phyloP scores from a whole-genome alignment of 2,888 invertebrate species.

The Chaitophorus viminalis region DNA sequence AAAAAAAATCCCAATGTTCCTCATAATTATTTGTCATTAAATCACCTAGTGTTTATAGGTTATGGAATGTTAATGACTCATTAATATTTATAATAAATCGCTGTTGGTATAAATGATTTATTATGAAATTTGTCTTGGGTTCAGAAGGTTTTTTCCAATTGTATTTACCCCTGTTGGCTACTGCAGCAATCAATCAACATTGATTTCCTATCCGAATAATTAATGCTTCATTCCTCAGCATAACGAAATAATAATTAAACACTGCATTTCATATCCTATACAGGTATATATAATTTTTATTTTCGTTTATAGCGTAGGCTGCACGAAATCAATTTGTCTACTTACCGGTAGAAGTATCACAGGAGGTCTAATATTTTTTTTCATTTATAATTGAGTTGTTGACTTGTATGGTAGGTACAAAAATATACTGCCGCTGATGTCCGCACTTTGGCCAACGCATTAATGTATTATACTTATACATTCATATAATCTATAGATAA shows the following conservation, averaged over 20 bases:
- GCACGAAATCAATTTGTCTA: constrained; percentile 54
- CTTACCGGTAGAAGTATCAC: not conserved
- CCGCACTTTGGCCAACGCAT: not conserved
- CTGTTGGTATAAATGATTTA: constrained; percentile 53
- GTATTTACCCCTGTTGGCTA: constrained; percentile 34
- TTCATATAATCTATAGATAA: not conserved
- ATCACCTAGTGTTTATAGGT: too few relatives aligned
- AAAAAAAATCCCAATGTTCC: not conserved
- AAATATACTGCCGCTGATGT: not conserved
- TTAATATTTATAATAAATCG: constrained; percentile 40
- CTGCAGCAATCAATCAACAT: constrained; percentile 56
- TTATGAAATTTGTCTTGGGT: constrained; percentile 54
- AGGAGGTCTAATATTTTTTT: constrained; percentile 36
- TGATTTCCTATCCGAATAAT: constrained; percentile 54
- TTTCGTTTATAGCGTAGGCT: constrained; percentile 39
- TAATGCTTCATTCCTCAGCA: constrained; percentile 39
- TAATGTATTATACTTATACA: too few relatives aligned
- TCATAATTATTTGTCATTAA: constrained; percentile 24
- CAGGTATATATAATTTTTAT: constrained; percentile 8
- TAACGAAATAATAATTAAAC: constrained; percentile 49
- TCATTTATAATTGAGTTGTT: constrained; percentile 35
- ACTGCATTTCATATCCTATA: not conserved
- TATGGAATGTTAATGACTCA: constrained; percentile 43
- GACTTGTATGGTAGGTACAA: too few relatives aligned
- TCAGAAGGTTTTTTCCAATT: constrained; percentile 24